Conservation (phyloP, 2,797 vertebrate genomes). For the Gymnoscopelus microlampas region DNA sequence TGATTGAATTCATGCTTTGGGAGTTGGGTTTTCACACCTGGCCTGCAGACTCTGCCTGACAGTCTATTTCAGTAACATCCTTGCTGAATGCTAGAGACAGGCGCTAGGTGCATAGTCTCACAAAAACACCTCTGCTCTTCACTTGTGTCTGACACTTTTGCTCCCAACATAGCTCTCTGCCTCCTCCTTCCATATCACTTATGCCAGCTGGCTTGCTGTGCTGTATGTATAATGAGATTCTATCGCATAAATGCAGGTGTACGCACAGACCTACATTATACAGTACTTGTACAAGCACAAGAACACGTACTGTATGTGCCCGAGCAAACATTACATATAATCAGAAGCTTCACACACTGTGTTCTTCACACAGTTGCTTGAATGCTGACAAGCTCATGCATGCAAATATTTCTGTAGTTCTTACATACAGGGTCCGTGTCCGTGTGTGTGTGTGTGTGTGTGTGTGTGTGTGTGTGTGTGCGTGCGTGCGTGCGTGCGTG, state of each 20-base stretch:
- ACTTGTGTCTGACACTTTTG: constrained; percentile 1
- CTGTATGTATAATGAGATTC: not conserved
- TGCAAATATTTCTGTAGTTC: too few relatives aligned
- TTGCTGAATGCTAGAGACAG: constrained; percentile 17
- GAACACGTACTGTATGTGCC: too few relatives aligned
- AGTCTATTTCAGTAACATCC: constrained; percentile 28
- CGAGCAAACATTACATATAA: too few relatives aligned
- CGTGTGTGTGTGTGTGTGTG: not conserved
- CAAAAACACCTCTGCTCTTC: constrained; percentile 39
- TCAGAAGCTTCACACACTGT: too few relatives aligned
- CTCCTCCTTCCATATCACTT: not conserved
- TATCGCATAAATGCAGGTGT: too few relatives aligned
- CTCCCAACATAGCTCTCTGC: not conserved
- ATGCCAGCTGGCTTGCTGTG: not conserved
- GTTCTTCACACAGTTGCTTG: too few relatives aligned
- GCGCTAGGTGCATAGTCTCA: not conserved
- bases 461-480: not conserved
- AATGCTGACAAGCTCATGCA: too few relatives aligned
- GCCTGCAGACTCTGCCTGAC: not conserved
- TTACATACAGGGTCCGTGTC: too few relatives aligned
- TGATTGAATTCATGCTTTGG: not conserved
- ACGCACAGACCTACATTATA: too few relatives aligned
- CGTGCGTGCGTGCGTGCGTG: not conserved
- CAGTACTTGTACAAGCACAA: too few relatives aligned
- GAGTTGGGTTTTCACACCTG: constrained; percentile 10